Evolutionary conservation across 2,797 vertebrate genomes (phyloP).

Genomic region (Amphiprion clarkii): DNA sequence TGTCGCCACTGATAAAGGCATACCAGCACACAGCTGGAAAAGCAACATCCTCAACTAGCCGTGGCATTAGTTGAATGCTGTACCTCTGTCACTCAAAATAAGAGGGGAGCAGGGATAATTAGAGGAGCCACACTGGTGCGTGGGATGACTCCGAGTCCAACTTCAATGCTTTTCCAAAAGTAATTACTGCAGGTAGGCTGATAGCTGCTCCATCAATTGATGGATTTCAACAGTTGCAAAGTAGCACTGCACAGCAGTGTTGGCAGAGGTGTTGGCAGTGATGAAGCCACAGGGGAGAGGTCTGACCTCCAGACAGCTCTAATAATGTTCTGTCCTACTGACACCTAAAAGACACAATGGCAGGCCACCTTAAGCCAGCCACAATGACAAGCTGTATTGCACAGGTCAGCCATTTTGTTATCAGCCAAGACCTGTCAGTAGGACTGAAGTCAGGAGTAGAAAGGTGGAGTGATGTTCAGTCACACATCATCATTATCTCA

Average conservation of each 20-base stretch:
- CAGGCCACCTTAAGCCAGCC: slow-evolving; percentile 58
- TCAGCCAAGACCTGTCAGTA: slow-evolving; percentile 58
- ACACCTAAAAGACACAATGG: slow-evolving; percentile 49
- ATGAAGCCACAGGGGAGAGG: slow-evolving; percentile 67
- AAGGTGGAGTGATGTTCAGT: slow-evolving; percentile 28
- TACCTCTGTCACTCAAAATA: slow-evolving; percentile 76
- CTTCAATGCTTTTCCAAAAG: slow-evolving; percentile 53
- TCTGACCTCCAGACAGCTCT: slow-evolving; percentile 75
- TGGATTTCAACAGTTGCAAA: slow-evolving; percentile 71
- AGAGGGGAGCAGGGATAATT: slow-evolving; percentile 69
- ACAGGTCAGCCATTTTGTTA: slow-evolving; percentile 77
- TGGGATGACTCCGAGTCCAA: slow-evolving; percentile 66
- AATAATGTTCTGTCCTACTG: slow-evolving; percentile 73
- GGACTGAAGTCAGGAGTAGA: slow-evolving; percentile 35
- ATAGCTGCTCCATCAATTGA: slow-evolving; percentile 64
- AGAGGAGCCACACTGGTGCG: slow-evolving; percentile 63
- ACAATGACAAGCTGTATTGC: slow-evolving; percentile 71
- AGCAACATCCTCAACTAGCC: slow-evolving; percentile 61
- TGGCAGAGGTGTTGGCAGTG: slow-evolving; percentile 67
- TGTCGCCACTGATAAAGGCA: slow-evolving; percentile 74
- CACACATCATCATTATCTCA: slow-evolving; percentile 60
- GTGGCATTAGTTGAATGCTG: slow-evolving; percentile 52
- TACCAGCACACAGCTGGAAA: slow-evolving; percentile 44
- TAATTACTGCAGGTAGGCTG: slow-evolving; percentile 75
- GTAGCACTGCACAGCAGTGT: slow-evolving; percentile 32